Percentiles rank a stretch among this genome's conserved stretches.
These are phyloP conservation scores for Atta colombica DNA, from an alignment of 1,140 invertebrate species.

Conservation along the genomic window DNA sequence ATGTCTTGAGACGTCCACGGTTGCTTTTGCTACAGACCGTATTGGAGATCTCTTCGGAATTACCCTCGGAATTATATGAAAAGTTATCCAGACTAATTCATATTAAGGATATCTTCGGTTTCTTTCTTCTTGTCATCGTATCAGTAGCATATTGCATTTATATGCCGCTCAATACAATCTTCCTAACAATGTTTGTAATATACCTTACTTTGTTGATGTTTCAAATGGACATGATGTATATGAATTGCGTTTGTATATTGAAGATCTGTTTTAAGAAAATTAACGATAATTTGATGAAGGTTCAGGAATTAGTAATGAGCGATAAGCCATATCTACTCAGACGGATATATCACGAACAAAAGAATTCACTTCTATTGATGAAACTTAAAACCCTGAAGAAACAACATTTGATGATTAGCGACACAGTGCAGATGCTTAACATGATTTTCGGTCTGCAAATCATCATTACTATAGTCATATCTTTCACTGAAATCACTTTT, in stretches of 20 bases:
- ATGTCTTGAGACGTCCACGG: constrained; percentile 46
- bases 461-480: constrained; percentile 70
- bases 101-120: constrained; percentile 77
- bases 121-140: constrained; percentile 68
- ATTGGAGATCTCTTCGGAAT: constrained; percentile 54
- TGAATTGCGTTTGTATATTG: constrained; percentile 77
- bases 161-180: background rate
- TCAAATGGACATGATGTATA: constrained; percentile 79
- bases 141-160: constrained; percentile 57
- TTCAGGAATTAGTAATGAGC: constrained; percentile 62
- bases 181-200: constrained; percentile 40
- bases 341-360: constrained; percentile 72
- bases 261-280: constrained; percentile 78
- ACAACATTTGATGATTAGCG: constrained; percentile 79
- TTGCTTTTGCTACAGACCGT: constrained; percentile 72
- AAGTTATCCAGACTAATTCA: constrained; percentile 74
- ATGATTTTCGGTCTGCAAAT: constrained; percentile 76
- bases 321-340: constrained; percentile 75
- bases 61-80: constrained; percentile 71
- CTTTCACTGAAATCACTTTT: constrained; percentile 81
- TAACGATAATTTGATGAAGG: constrained; percentile 70
- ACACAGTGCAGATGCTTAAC: constrained; percentile 78
- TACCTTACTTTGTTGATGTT: constrained; percentile 73
- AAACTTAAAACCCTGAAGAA: constrained; percentile 78
- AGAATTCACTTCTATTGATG: constrained; percentile 77